phyloP scores from a whole-genome alignment of 2,113 vertebrate genomes.

The Callaeas wilsoni region DNA sequence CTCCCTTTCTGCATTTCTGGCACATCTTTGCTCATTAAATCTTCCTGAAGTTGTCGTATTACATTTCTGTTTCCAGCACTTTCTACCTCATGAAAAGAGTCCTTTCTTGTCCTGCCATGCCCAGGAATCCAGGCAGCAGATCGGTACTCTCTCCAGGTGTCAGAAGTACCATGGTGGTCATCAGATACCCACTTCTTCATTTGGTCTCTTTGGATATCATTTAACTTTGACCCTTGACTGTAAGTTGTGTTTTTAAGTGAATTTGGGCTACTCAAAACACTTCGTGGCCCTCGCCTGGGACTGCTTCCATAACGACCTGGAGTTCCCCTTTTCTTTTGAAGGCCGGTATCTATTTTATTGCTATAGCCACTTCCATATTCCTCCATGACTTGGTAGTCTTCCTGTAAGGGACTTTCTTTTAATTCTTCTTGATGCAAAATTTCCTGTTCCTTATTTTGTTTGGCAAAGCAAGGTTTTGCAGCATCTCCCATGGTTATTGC shows the following conservation, averaged over 20 bases:
- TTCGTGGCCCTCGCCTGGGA: slow-evolving; percentile 72
- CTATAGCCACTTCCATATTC: slow-evolving; percentile 70
- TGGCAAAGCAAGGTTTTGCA: slow-evolving; percentile 73
- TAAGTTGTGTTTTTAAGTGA: slow-evolving; percentile 68
- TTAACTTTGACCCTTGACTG: slow-evolving; percentile 69
- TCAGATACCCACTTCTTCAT: slow-evolving; percentile 74
- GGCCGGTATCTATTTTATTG: slow-evolving; percentile 72
- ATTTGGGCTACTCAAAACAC: slow-evolving; percentile 68
- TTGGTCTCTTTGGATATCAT: slow-evolving; percentile 77
- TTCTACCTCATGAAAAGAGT: slow-evolving; percentile 64
- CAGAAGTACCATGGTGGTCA: slow-evolving; percentile 64
- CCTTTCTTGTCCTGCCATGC: slow-evolving; percentile 68
- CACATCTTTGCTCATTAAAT: slow-evolving; percentile 50
- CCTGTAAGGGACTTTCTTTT: slow-evolving; percentile 63
- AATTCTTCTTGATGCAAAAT: slow-evolving; percentile 70
- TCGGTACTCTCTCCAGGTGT: slow-evolving; percentile 78
- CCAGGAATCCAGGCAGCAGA: slow-evolving; percentile 41
- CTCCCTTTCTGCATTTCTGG: slow-evolving; percentile 57
- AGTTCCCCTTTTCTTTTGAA: slow-evolving; percentile 69
- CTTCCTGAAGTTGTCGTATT: slow-evolving; percentile 66
- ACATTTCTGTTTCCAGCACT: slow-evolving; percentile 59
- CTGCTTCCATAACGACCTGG: slow-evolving; percentile 68
- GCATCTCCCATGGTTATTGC: slow-evolving; percentile 82
- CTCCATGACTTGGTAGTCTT: slow-evolving; percentile 59
- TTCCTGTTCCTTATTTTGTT: slow-evolving; percentile 72